A percentile compares a stretch with the other conserved stretches of the same genome.
Evolutionary conservation across 2,113 vertebrate species (phyloP).

Genomic region (Elephantulus edwardii): DNA sequence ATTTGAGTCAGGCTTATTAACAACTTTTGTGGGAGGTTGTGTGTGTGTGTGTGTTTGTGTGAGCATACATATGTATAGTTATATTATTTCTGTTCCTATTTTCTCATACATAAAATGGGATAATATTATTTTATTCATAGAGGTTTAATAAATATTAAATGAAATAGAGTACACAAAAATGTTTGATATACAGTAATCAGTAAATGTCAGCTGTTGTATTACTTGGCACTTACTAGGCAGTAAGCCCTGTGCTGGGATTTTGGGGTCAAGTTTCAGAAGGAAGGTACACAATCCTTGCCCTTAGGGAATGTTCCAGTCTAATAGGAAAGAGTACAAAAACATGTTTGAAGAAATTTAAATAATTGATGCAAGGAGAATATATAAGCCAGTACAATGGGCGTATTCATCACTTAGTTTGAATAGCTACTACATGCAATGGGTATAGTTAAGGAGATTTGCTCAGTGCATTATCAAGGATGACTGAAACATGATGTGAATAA

Average conservation of each 20-base stretch:
- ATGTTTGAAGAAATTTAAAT: conserved; percentile 11
- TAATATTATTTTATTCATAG: conserved; percentile 27
- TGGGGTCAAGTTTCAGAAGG: not conserved
- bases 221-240: conserved; percentile 13
- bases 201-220: conserved; percentile 2
- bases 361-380: conserved; percentile 24
- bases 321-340: conserved; percentile 27
- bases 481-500: not conserved
- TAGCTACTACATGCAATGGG: not conserved
- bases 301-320: conserved; percentile 31
- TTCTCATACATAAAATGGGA: conserved; percentile 42
- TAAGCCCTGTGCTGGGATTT: conserved; percentile 10
- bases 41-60: not conserved
- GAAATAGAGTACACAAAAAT: conserved; percentile 17
- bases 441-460: not conserved
- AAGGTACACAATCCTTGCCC: not conserved
- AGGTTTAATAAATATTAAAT: conserved; percentile 26
- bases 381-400: not conserved
- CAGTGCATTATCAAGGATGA: not conserved
- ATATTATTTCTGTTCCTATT: conserved; percentile 49
- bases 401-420: not conserved
- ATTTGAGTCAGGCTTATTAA: conserved; percentile 57
- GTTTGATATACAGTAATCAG: not conserved
- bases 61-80: not conserved
- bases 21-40: conserved; percentile 16